Base-by-base conservation (phyloP, 2,797 vertebrate species). In the Danio aesculapii region DNA sequence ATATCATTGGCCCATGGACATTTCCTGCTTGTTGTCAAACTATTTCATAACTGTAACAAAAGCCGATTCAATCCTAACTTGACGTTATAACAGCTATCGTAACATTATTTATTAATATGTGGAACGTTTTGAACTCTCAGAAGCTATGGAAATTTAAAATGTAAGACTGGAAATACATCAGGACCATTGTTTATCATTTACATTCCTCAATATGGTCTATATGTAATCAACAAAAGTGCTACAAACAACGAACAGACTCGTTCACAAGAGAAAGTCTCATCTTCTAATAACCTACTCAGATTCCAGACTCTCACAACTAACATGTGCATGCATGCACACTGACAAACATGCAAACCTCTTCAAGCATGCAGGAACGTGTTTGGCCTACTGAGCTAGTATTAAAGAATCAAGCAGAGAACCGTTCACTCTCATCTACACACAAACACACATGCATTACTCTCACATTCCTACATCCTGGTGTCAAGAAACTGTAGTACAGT, bases 331-430 rank as follows among this genome's bases (percentile, higher is more conserved):
- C 76, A 71, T 46, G 67, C 67, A 55, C 44, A n/a, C 77, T 50
- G 13, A 79, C 39, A 44, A 44, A 79, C 58, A 53, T n/a, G 30
- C 6, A 10, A 12, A 59, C n/a, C 47, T n/a, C 39, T 44, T n/a
- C 12, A 52, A 46, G 67, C 77, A 71, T 79, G 77, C 58, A 71
- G 58, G 67, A 21, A 50, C 67, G 9, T 53, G 77, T 61, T 79
- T 52, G 57, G 47, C 39, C 58, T 13, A 62, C 58, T 49, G 57
- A n/a, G 58, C 57, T 43, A 59, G 21, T 63, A 71, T 19, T 61
- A 19, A 61, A 78, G 10, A 8, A 66, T 8, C 0, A 16, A n/a
- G 30, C 3, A 11, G 43, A 68, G 44, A 77, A 59, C 58, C 46
- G 43, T 67, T 57, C 50, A 46, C 49, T 49, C 44, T 47, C 19